phyloP scores from a whole-genome alignment of 2,888 invertebrate species.

The Heliconius ethilla region DNA sequence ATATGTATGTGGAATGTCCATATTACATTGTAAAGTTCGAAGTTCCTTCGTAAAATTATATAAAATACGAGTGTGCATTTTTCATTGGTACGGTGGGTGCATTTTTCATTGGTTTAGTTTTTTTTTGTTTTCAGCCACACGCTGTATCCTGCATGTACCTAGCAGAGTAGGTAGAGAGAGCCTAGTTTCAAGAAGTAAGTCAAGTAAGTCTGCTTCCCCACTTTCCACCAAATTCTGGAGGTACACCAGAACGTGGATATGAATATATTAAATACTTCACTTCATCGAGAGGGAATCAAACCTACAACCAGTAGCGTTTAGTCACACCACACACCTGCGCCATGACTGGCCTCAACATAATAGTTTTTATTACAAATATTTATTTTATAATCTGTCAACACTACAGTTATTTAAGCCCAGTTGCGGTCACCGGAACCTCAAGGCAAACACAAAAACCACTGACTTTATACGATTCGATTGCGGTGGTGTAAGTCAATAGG shows the following conservation, averaged over 20 bases:
- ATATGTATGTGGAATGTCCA: background rate
- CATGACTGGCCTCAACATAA: background rate
- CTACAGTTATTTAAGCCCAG: constrained; percentile 38
- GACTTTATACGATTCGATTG: constrained; percentile 31
- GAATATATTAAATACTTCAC: background rate
- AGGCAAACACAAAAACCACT: constrained; percentile 38
- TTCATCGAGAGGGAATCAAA: background rate
- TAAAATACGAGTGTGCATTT: constrained; percentile 7
- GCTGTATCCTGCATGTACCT: background rate
- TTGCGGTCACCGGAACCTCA: constrained; percentile 37
- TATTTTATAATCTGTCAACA: constrained; percentile 28
- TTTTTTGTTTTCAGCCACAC: background rate
- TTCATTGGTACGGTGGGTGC: background rate
- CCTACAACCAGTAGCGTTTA: background rate
- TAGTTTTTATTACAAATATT: constrained; percentile 26
- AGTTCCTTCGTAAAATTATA: background rate
- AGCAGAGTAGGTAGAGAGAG: background rate
- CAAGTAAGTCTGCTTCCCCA: background rate
- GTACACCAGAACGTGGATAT: too few relatives aligned
- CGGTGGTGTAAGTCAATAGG: constrained; percentile 39
- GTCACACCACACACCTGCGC: background rate
- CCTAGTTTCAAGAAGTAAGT: too few relatives aligned
- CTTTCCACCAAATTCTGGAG: background rate
- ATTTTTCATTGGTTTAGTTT: background rate
- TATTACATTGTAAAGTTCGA: background rate